A percentile compares a stretch with the other conserved stretches of the same genome.
Conservation (phyloP, 2,888 invertebrate species). For the Escarpia spicata region DNA sequence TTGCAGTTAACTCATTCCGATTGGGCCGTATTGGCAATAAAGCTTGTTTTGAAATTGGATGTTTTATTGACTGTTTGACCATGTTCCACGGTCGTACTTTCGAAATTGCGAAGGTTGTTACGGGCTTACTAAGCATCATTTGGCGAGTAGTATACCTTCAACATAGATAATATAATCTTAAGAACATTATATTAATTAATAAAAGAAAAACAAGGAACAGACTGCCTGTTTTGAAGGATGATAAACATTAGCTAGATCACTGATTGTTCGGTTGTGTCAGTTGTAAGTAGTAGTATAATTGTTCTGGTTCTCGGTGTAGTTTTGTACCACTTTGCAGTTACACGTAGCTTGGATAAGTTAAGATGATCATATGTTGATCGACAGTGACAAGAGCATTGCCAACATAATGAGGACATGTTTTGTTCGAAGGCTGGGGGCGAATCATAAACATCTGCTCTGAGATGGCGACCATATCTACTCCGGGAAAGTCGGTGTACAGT, state of each 20-base stretch:
- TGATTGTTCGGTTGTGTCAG: neutral
- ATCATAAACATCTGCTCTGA: slow-evolving; percentile 59
- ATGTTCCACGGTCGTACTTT: no score
- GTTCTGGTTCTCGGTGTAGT: neutral
- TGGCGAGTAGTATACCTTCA: no score
- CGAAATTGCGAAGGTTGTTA: no score
- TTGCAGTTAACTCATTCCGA: no score
- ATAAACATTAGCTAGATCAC: neutral
- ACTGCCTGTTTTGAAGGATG: neutral
- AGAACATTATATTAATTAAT: no score
- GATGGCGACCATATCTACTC: slow-evolving; percentile 53
- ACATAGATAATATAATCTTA: no score
- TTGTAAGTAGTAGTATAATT: neutral
- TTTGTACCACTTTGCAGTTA: neutral
- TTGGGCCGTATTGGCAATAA: no score
- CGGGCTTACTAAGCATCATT: no score
- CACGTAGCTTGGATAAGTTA: neutral
- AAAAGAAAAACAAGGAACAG: no score
- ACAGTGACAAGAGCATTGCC: neutral
- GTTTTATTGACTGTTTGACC: no score
- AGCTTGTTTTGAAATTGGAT: no score
- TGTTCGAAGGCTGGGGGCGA: slow-evolving; percentile 50
- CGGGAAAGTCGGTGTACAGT: slow-evolving; percentile 55
- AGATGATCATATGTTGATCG: neutral
- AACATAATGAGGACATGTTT: neutral